Evolutionary conservation across 2,888 invertebrate genomes (phyloP), one percentile per base, ranked within the genome.

Genomic region (Ethmia dodecea): DNA sequence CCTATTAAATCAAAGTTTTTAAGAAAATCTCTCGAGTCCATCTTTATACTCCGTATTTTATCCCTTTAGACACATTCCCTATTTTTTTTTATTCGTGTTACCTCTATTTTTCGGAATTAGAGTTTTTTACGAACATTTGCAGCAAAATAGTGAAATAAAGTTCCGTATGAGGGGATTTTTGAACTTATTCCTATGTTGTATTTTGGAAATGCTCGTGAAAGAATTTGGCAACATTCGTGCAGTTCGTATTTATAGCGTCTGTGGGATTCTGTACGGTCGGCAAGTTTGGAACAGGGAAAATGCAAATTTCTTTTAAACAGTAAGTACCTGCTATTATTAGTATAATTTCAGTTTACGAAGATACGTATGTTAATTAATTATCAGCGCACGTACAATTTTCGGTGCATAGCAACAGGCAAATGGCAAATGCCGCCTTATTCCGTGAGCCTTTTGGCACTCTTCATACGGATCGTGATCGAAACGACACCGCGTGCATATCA

Each of bases 151-250:
- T n/a, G n/a, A n/a, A n/a, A n/a, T n/a, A n/a, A n/a, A n/a, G n/a
- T n/a, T n/a, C n/a, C n/a, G n/a, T n/a, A n/a, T n/a, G n/a, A n/a
- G n/a, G n/a, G n/a, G n/a, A n/a, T n/a, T n/a, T 95, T 31, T 97
- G 97, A 39, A 97, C 97, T 72, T 95, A 96, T 75, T 91, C 92
- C 54, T 97, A 97, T 79, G 95, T 97, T 31, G 89, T 97, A 1
- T 97, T 97, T 79, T 97, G 50, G 97, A 97, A 71, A 80, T 95
- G 30, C 88, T 97, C 12, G 93, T 95, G 26, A 94, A 93, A 70
- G 91, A 97, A 98, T 69, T 86, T 99, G 29, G 94, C 98, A 16
- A 99, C 99, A n/a, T 97, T 98, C 69, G 88, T 92, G 1, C 98
- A 98, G 67, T 99, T 99, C 70, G 58, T 96, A 1, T 94, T 99